These are phyloP conservation scores for Prolemur simus DNA, from an alignment of 2,113 vertebrate species.

Conservation along the genomic window DNA sequence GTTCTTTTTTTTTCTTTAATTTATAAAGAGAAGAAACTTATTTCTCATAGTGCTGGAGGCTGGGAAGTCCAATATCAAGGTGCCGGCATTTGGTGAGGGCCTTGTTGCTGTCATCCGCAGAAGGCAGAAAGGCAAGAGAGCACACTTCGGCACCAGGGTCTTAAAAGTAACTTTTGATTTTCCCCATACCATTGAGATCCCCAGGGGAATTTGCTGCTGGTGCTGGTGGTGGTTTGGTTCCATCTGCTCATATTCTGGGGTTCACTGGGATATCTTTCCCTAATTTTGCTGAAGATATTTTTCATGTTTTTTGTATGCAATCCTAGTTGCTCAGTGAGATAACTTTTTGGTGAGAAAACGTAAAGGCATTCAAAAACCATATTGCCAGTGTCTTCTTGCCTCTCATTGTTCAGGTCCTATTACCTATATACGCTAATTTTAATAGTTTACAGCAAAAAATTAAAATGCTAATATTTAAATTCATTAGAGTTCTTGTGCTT, in stretches of 20 bases:
- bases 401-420: not conserved
- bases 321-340: not conserved
- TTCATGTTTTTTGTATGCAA: not conserved
- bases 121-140: too few relatives aligned
- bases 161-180: not conserved
- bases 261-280: not conserved
- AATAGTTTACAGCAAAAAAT: not conserved
- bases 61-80: too few relatives aligned
- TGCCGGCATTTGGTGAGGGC: too few relatives aligned
- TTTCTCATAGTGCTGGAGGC: too few relatives aligned
- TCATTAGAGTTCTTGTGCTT: not conserved
- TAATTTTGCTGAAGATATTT: not conserved
- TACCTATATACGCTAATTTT: not conserved
- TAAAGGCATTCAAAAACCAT: not conserved
- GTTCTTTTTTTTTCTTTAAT: not conserved
- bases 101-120: too few relatives aligned
- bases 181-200: not conserved
- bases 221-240: not conserved
- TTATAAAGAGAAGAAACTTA: too few relatives aligned
- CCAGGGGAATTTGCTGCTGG: not conserved
- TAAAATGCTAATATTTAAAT: not conserved
- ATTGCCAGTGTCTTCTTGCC: not conserved
- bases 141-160: not conserved
- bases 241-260: not conserved
- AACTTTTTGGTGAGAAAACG: not conserved